Evolutionary conservation across 1,140 invertebrate genomes (phyloP), one percentile per base, ranked within the genome.

Genomic region (Ericerus pela): DNA sequence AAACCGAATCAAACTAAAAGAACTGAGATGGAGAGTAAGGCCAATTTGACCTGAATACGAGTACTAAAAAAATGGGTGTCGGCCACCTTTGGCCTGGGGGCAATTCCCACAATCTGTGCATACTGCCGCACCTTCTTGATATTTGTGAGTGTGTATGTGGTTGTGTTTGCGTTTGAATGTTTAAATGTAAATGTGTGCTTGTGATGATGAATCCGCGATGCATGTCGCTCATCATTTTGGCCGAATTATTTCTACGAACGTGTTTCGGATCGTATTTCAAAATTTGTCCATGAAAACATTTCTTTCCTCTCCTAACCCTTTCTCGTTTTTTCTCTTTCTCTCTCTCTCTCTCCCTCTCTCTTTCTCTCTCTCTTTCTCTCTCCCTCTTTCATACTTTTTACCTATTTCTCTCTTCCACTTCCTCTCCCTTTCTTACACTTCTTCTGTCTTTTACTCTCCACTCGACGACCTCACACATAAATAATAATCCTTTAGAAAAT

Each of bases 191-290:
- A n/a, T n/a, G n/a, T n/a, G n/a, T n/a, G n/a, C n/a, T n/a, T n/a
- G n/a, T 18, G 37, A 41, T 47, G 41, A 47, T 47, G 41, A 47
- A 47, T 47, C 41, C 41, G 41, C 41, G 41, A 47, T 47, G 41
- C 41, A 47, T 24, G 41, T 47, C 41, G 41, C 41, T 47, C 41
- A 47, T 47, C 41, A 47, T 47, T 47, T 47, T 47, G 41, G 41
- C 41, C 41, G 41, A 47, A 47, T 47, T 47, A 47, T 24, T 47
- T 12, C 14, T 24, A 18, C 41, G 41, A 47, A 47, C 41, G 41
- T 24, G 41, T 47, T 47, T 47, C 41, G 10, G 41, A 47, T 24
- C 26, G 41, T 18, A 47, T 47, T 38, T 16, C 41, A 24, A n/a
- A n/a, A n/a, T n/a, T n/a, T n/a, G 10, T 47, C 41, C 14, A 47